phyloP scores from a whole-genome alignment of 2,113 vertebrate genomes.

The Nothocercus nigrocapillus region DNA sequence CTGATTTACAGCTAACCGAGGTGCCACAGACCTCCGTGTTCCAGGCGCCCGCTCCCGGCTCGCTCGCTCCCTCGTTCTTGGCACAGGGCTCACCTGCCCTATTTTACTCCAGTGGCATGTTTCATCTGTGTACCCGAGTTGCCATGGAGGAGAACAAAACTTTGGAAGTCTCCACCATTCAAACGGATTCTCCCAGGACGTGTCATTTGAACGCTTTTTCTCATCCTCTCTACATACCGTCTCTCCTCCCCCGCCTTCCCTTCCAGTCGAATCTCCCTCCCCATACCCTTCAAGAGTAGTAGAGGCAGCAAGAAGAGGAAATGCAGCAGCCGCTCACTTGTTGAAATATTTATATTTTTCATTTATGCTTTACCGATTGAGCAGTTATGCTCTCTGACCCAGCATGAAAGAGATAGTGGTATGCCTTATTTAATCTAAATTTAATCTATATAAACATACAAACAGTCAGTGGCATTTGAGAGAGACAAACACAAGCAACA shows the following conservation, averaged over 20 bases:
- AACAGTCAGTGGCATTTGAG: background rate
- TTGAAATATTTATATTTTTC: constrained; percentile 57
- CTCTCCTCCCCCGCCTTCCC: background rate
- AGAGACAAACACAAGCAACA: constrained; percentile 36
- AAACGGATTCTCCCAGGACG: constrained; percentile 53
- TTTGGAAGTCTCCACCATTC: constrained; percentile 26
- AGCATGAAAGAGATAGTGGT: background rate
- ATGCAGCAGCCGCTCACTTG: background rate
- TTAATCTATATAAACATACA: constrained; percentile 11
- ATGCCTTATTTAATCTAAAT: constrained; percentile 40
- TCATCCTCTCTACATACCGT: background rate
- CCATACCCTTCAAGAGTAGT: background rate
- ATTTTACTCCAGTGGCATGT: background rate
- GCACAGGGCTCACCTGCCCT: constrained; percentile 55
- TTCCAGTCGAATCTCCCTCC: background rate
- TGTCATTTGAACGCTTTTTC: background rate
- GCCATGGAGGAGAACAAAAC: constrained; percentile 66
- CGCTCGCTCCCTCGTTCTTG: background rate
- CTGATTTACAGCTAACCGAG: background rate
- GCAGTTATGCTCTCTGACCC: background rate
- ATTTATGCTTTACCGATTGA: background rate
- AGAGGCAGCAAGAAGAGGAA: background rate
- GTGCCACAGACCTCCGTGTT: background rate
- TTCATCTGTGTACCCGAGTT: constrained; percentile 40
- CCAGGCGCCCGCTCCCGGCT: background rate